Base-by-base conservation (phyloP, 1,140 invertebrate genomes). In the Maniola jurtina region DNA sequence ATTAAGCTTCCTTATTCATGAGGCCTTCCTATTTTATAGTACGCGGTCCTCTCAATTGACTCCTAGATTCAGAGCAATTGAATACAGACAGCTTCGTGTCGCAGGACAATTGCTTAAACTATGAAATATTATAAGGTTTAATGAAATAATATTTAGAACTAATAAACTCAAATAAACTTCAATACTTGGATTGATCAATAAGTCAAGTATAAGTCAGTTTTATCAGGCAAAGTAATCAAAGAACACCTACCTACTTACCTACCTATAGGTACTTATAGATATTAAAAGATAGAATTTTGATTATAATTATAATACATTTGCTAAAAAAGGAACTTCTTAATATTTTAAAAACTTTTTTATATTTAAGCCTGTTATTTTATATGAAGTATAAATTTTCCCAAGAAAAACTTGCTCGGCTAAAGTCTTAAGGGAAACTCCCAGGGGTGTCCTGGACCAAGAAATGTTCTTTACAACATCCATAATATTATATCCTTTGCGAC, bases 31-130 rank as follows among this genome's bases (percentile, higher is more conserved):
- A 35, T 55, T 55, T 34, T 35, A n/a, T 14, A 6, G 13, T 13
- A 36, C 11, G 34, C 10, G 34, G 34, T 55, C 15, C 16, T 52
- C 52, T 66, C 36, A 66, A 66, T 66, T 56, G 57, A 56, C 38
- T 48, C 11, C 38, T 55, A 57, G 42, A 58, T 25, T 5, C 13
- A 42, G 15, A 62, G 33, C 72, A 84, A 84, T 86, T 84, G 81
- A 79, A 79, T 42, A 34, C 73, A 65, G 71, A 67, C 69, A 56
- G 33, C 35, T 33, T 15, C 45, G 55, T 70, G 66, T 79, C 73
- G 50, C 25, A 35, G 42, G 47, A 42, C 77, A 83, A 83, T 84
- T 87, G 79, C 70, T 76, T 78, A 70, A 80, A 88, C 81, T 70
- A 76, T 84, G 77, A 87, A 72, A 71, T 83, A 86, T 81, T 67